Evolutionary conservation across 2,113 vertebrate species (phyloP).

Genomic region (Malurus alboscapulatus): DNA sequence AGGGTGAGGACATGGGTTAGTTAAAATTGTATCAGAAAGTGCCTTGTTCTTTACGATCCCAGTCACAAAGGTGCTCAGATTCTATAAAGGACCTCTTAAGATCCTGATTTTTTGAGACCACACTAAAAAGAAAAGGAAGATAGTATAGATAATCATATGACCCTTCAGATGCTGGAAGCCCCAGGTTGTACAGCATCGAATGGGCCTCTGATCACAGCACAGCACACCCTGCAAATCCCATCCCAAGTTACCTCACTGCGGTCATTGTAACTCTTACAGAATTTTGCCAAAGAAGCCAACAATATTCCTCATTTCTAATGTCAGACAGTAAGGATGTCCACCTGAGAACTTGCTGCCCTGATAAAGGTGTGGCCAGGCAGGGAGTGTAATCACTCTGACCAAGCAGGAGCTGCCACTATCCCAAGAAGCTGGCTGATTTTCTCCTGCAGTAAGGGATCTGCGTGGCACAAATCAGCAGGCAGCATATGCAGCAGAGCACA

Average conservation of each 20-base stretch:
- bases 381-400: background rate
- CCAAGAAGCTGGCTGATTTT: background rate
- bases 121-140: background rate
- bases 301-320: background rate
- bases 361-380: background rate
- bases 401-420: background rate
- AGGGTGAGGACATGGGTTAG: background rate
- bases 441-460: background rate
- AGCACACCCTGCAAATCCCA: background rate
- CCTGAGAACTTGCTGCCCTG: background rate
- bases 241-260: background rate
- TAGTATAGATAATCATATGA: background rate
- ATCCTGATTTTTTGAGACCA: background rate
- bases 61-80: background rate
- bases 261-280: background rate
- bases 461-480: background rate
- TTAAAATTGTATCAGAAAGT: background rate
- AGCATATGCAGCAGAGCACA: background rate
- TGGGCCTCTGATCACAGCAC: background rate
- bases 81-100: background rate
- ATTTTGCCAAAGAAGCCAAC: background rate
- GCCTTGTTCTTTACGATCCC: background rate
- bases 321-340: background rate
- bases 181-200: fast-evolving
- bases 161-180: background rate